Evolutionary conservation across 2,888 invertebrate genomes (phyloP), one percentile per base, ranked within the genome.

Genomic region (Prosopocoilus inquinatus): DNA sequence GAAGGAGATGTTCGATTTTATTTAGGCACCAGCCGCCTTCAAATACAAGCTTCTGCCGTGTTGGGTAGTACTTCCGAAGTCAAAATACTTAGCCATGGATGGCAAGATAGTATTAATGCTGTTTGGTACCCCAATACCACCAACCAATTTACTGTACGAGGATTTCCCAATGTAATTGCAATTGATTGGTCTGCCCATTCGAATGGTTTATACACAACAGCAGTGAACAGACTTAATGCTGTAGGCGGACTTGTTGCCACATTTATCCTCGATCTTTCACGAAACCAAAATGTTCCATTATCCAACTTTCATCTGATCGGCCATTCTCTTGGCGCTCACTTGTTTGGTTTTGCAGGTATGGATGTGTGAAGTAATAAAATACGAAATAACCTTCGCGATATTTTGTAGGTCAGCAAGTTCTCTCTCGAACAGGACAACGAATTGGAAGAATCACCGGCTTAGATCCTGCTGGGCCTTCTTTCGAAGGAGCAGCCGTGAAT

Each of bases 381-480:
- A 47, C 63, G 20, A 13, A 41, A 15, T 41, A 16, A 41, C 13
- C 9, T 41, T 7, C 8, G 15, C 4, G 12, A 1, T 11, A 13
- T 38, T 11, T 54, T 55, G 34, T 15, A 59, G 59, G 56, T 12
- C 53, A 59, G 50, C 32, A 34, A 11, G 34, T 59, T 16, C 32
- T 53, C 9, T n/a, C 12, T 7, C 13, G 16, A 7, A 45, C 20
- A 33, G 48, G 47, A 15, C 36, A 33, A 36, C 50, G 47, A 15
- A 35, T 63, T 51, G 61, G 49, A 32, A 57, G 59, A 41, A 55
- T 60, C 39, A 57, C 60, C 11, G 62, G 59, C 12, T 48, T 63
- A 61, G 89, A 89, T 75, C 88, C 89, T 0, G 89, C 89, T 0
- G 72, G 82, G 15, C 86, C 85, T 0, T 73, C 80, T 2, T 86